phyloP scores from a whole-genome alignment of 2,113 vertebrate species.

The Anhinga rufa region DNA sequence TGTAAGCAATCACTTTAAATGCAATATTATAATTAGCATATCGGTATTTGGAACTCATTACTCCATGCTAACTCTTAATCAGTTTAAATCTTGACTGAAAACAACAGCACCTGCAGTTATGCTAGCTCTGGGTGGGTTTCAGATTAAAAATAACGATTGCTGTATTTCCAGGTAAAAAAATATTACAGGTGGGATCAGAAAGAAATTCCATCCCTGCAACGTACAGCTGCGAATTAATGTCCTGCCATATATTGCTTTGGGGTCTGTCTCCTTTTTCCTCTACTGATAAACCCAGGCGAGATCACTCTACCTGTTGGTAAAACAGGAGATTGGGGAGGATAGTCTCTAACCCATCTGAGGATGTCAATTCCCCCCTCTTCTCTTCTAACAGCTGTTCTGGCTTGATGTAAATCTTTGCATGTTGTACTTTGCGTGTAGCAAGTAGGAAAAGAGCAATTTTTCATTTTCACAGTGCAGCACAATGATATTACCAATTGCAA shows the following conservation, averaged over 20 bases:
- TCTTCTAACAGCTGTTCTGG: background rate
- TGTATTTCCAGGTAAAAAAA: background rate
- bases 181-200: background rate
- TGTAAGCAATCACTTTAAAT: background rate
- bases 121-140: background rate
- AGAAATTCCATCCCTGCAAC: background rate
- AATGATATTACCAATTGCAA: background rate
- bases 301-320: background rate
- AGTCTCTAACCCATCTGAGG: background rate
- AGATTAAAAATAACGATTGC: background rate
- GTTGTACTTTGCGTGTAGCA: background rate
- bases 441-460: background rate
- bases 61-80: background rate
- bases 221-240: background rate
- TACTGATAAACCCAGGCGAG: background rate
- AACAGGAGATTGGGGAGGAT: fast-evolving
- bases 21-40: background rate
- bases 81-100: background rate
- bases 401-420: background rate
- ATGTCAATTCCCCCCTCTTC: background rate
- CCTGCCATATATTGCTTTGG: background rate
- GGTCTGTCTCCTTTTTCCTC: background rate
- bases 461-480: background rate
- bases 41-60: background rate
- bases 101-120: background rate